phyloP scores from a whole-genome alignment of 1,140 invertebrate species.

The Trichonephila clavipes region DNA sequence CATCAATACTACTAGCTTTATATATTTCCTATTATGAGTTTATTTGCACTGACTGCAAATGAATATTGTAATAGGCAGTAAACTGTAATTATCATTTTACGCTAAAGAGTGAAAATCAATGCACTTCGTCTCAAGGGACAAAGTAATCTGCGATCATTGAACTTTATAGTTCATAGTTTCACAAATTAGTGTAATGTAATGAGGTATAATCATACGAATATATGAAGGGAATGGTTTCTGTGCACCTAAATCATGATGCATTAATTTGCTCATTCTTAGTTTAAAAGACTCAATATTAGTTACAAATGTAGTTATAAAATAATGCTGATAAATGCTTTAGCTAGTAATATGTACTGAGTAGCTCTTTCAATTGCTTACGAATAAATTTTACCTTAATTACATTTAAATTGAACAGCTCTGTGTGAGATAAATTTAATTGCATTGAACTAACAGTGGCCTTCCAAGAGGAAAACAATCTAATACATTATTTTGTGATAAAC shows the following conservation, averaged over 20 bases:
- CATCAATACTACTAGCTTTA: neutral
- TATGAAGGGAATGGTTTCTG: neutral
- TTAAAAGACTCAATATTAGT: neutral
- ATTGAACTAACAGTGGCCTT: no score
- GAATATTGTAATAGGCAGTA: neutral
- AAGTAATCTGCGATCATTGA: neutral
- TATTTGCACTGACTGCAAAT: neutral
- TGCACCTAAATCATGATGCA: neutral
- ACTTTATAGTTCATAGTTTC: neutral
- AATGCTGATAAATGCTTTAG: no score
- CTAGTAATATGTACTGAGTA: no score
- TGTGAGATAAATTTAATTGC: no score
- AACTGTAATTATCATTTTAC: conserved; percentile 6
- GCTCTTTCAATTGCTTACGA: no score
- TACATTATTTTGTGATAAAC: no score
- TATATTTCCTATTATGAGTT: neutral
- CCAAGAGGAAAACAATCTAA: no score
- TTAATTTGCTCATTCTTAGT: neutral
- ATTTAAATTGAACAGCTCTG: no score
- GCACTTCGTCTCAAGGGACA: neutral
- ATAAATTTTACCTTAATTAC: no score
- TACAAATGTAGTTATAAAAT: no score
- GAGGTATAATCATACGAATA: neutral
- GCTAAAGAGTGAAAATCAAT: neutral
- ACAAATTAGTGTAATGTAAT: neutral